Base-by-base conservation (phyloP, 1,140 invertebrate species). In the Temnothorax nylanderi region DNA sequence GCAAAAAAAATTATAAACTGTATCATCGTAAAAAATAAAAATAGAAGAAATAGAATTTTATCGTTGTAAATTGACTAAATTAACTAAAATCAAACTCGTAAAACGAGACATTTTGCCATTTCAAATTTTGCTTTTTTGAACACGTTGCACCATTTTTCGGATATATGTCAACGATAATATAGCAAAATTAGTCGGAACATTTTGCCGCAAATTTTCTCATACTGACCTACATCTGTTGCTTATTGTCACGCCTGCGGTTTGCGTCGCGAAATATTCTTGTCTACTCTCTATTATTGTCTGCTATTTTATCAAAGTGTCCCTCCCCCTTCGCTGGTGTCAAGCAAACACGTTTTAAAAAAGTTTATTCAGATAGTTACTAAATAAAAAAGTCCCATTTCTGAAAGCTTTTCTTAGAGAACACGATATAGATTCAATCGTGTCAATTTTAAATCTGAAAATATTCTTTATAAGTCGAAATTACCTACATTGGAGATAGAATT, bases 151-250 rank as follows among this genome's bases (percentile, higher is more conserved):
- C 26, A 49, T 21, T 65, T 51, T 78, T 49, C 26, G 41, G 0
- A 64, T 34, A 44, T 41, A 41, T 41, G 1, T 51, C 4, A 7
- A 21, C 34, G 37, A 47, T 82, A 60, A 60, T 49, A 60, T 32
- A 41, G 11, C 26, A 26, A 84, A 84, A 62, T 74, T 75, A 84
- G 54, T 60, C 54, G n/a, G 16, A 18, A 16, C 51, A 10, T 34
- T 82, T 34, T 74, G 72, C 49, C 11, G 11, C 2, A 74, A 74
- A 82, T 82, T 72, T 60, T 47, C 54, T 10, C 65, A 26, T 26
- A 49, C 7, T 18, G 69, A 84, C 80, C 80, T 75, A 84, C 16
- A 74, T 84, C 49, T n/a, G 10, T 49, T 60, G 37, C 41, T 26
- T 47, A 60, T 49, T 49, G 62, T 75, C 7, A 26, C 44, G 41